Base-by-base conservation (phyloP, 2,797 vertebrate genomes). In the Ceryle rudis region DNA sequence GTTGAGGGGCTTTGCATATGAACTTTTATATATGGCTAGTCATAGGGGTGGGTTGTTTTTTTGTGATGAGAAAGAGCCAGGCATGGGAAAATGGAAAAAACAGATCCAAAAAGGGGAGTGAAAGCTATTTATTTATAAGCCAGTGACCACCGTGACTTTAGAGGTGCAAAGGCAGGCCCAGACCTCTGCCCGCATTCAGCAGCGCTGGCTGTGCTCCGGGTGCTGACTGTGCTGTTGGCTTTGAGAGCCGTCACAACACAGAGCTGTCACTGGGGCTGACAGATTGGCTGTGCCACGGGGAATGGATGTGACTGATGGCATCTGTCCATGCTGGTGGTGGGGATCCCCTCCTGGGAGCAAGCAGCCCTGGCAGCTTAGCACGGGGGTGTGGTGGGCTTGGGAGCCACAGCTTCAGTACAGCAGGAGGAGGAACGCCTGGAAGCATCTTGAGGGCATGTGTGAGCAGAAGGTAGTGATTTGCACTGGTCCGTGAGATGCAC, bases 361-460 rank as follows among this genome's bases (percentile, higher is more conserved):
- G 75, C 1, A 6, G 70, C 75, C 28, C 19, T 64, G 62, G 64
- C 83, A 73, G 70, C 80, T 28, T 16, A 44, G 60, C 64, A 19
- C 2, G 1, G 77, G 46, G 57, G 16, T 4, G 8, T 44, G 17
- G 60, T 1, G 1, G 61, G 20, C 57, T 52, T 14, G 2, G 57
- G 41, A 65, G 58, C 71, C 0, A 1, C 55, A 16, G 73, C 73
- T 69, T 69, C 0, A 0, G 46, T 21, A 54, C 47, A 5, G 35
- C 0, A 0, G 42, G 81, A 79, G 46, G 18, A 77, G 39, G 54
- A 77, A 13, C 0, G 0, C 31, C 44, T 44, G 54, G 28, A 31
- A 61, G 26, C 0, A 0, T 39, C 91, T 57, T 14, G 5, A 46
- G 73, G 39, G 25, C 3, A 0, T 0, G 0, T 39, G 29, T 28